Conservation (phyloP, 2,888 invertebrate genomes). For the Dioctria rufipes region DNA sequence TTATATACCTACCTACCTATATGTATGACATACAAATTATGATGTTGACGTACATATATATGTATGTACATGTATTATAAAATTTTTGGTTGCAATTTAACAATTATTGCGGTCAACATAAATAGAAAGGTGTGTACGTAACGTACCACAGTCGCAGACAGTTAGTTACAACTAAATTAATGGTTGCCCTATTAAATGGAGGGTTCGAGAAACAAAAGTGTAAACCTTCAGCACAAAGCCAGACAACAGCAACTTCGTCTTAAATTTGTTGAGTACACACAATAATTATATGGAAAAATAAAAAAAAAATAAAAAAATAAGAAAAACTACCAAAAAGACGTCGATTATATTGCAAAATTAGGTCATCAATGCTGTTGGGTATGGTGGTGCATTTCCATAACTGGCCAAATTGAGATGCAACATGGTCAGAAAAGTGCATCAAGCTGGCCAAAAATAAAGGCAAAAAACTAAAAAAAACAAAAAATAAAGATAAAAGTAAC, state of each 20-base stretch:
- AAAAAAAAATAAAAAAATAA: background rate
- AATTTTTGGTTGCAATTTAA: background rate
- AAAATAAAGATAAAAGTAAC: background rate
- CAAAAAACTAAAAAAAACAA: slow-evolving; percentile 13
- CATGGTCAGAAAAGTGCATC: slow-evolving; percentile 44
- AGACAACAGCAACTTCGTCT: slow-evolving; percentile 2
- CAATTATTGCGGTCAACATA: slow-evolving; percentile 42
- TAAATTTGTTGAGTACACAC: background rate
- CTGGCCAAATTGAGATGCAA: slow-evolving; percentile 50
- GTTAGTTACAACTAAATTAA: slow-evolving; percentile 35
- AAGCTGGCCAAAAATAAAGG: background rate
- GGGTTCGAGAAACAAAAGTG: slow-evolving; percentile 11
- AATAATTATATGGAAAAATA: background rate
- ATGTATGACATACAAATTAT: too few relatives aligned
- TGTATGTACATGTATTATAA: background rate
- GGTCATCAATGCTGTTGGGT: slow-evolving; percentile 43
- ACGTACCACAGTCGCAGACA: slow-evolving; percentile 5
- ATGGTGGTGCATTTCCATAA: slow-evolving; percentile 18
- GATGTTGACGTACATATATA: background rate
- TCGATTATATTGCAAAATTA: slow-evolving; percentile 12
- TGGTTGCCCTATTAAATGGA: slow-evolving; percentile 30
- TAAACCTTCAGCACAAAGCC: slow-evolving; percentile 15
- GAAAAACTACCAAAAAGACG: slow-evolving; percentile 1
- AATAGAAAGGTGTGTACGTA: slow-evolving; percentile 50
- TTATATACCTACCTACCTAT: too few relatives aligned